Evolutionary conservation across 2,113 vertebrate genomes (phyloP), one percentile per base, ranked within the genome.

Genomic region (Anthoscopus minutus): DNA sequence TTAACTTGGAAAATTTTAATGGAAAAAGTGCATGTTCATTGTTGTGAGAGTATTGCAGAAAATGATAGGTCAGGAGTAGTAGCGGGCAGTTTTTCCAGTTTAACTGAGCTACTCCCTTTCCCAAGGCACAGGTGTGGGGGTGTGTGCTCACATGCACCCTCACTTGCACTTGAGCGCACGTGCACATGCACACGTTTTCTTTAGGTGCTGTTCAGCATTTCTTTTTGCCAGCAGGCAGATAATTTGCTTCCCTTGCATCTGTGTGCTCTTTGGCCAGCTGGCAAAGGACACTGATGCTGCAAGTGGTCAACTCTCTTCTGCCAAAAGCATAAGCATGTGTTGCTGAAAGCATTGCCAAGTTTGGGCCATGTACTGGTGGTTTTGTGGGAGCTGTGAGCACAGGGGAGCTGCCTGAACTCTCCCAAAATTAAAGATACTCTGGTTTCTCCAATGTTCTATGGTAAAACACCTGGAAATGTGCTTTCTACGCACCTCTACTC

Each of bases 171-270:
- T 0, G 2, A 40, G 47, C 31, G 1, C 77, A 20, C 31, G 10
- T 66, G 30, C 64, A 6, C 35, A 9, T 17, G 5, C 45, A 2
- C 18, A 3, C 54, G n/a, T 61, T 50, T 72, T 38, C 93, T n/a
- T 60, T 83, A 83, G 86, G 76, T 94, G 91, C 84, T 91, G 74
- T 64, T 96, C 88, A 96, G 92, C 77, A 40, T 65, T 94, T 96
- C 89, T 93, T 91, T 69, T 60, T 88, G 93, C 83, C 78, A 73
- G 60, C 76, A 92, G 91, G 85, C 92, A 94, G 72, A 70, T 95
- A 85, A 86, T 91, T 90, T 94, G 92, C 72, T 96, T 96, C 95
- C 88, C 86, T 95, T 89, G 94, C 96, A 96, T 96, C 91, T 97
- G 92, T 79, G 87, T 51, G 20, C 81, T 92, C 65, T 96, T 89